Conservation (phyloP, 2,113 vertebrate genomes). For the Stomatorhinus ivindoensis region DNA sequence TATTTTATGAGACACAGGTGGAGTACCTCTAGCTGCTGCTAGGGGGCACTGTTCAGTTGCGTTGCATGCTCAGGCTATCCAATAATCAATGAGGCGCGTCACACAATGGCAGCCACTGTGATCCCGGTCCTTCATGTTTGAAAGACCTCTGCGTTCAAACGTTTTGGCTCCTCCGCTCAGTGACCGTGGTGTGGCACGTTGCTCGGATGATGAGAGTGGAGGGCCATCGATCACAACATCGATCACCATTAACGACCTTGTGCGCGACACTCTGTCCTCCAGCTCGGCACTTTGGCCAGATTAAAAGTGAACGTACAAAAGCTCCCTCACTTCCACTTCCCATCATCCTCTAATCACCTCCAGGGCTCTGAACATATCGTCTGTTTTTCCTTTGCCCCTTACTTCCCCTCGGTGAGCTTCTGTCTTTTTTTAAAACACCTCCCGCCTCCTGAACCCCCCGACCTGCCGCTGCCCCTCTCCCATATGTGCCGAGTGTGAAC, state of each 20-base stretch:
- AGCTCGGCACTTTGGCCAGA: constrained; percentile 54
- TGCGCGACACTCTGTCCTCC: constrained; percentile 55
- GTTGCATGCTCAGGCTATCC: constrained; percentile 17
- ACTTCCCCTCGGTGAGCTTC: background rate
- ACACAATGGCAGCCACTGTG: background rate
- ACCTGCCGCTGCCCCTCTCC: background rate
- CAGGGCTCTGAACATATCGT: background rate
- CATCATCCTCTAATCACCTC: constrained; percentile 36
- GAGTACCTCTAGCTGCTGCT: constrained; percentile 47
- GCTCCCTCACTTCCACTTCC: constrained; percentile 52
- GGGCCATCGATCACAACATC: constrained; percentile 48
- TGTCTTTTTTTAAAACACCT: constrained; percentile 1
- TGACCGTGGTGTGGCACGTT: background rate
- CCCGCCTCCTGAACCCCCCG: background rate
- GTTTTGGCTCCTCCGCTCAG: background rate
- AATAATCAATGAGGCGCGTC: background rate
- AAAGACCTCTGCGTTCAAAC: background rate
- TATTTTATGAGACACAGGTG: background rate
- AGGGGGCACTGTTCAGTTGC: constrained; percentile 64
- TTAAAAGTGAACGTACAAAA: constrained; percentile 61
- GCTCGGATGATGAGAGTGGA: background rate
- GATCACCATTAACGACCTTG: constrained; percentile 60
- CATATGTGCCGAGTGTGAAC: constrained; percentile 1
- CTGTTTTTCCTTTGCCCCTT: background rate
- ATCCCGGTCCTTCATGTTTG: background rate